A percentile compares a stretch with the other conserved stretches of the same genome.
Conservation (phyloP, 1,140 invertebrate genomes). For the Marisa cornuarietis region DNA sequence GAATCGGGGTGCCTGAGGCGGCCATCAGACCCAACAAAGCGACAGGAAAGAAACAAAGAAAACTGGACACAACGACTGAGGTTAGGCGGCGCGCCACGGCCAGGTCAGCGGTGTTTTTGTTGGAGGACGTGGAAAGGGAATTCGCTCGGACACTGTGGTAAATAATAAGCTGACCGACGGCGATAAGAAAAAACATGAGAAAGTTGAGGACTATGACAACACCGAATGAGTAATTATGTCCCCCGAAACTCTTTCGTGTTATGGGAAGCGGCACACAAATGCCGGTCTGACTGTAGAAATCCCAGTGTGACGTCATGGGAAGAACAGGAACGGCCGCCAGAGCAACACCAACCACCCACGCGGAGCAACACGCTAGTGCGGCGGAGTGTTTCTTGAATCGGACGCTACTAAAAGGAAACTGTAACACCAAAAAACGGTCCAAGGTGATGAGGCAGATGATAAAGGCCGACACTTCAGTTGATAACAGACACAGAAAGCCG, state of each 20-base stretch:
- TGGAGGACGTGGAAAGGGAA: constrained; percentile 9
- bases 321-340: constrained; percentile 25
- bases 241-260: constrained; percentile 6
- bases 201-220: constrained; percentile 37
- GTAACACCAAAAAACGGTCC: constrained; percentile 44
- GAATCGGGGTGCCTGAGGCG: constrained; percentile 24
- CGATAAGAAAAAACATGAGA: constrained; percentile 28
- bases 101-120: constrained; percentile 8
- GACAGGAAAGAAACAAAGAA: constrained; percentile 15
- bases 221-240: constrained; percentile 31
- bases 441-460: constrained; percentile 44
- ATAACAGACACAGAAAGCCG: constrained; percentile 42
- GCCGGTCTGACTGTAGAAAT: constrained; percentile 35
- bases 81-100: constrained; percentile 29
- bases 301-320: constrained; percentile 10
- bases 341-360: constrained; percentile 19
- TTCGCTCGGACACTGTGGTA: constrained; percentile 20
- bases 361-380: not conserved
- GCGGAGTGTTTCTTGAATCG: constrained; percentile 23
- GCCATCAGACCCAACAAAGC: constrained; percentile 23
- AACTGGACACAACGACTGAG: constrained; percentile 28
- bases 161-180: constrained; percentile 32
- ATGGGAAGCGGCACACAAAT: constrained; percentile 38
- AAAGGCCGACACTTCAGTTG: constrained; percentile 43
- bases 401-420: constrained; percentile 43